phyloP scores from a whole-genome alignment of 2,797 vertebrate genomes.

The Pseudochromis fuscus region DNA sequence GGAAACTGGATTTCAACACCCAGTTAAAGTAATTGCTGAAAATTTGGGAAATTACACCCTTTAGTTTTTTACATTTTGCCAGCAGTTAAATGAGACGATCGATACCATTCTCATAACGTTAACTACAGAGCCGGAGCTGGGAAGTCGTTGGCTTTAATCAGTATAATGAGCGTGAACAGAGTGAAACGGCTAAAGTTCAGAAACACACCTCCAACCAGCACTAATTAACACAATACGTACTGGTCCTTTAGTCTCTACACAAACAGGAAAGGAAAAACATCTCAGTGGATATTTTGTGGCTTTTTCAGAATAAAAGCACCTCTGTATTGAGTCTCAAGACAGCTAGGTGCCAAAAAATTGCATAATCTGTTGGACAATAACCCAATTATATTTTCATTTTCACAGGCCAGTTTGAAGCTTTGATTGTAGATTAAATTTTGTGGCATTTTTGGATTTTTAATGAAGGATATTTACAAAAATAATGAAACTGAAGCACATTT shows the following conservation, averaged over 20 bases:
- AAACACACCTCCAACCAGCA: background rate
- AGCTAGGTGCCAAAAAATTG: too few relatives aligned
- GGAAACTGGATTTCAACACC: conserved; percentile 13
- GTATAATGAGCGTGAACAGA: background rate
- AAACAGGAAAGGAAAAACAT: background rate
- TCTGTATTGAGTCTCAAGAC: too few relatives aligned
- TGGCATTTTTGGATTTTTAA: too few relatives aligned
- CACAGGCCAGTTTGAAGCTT: too few relatives aligned
- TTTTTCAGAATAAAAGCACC: too few relatives aligned
- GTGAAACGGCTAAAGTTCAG: background rate
- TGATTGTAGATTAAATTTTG: too few relatives aligned
- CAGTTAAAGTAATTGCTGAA: background rate
- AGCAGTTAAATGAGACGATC: background rate
- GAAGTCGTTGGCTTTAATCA: conserved; percentile 5
- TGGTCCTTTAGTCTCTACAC: background rate
- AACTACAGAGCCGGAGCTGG: background rate
- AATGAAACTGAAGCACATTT: too few relatives aligned
- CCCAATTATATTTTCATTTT: too few relatives aligned
- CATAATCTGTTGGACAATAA: too few relatives aligned
- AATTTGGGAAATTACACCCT: background rate
- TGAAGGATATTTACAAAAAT: too few relatives aligned
- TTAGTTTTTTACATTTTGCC: background rate
- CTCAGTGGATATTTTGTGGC: too few relatives aligned
- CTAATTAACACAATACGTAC: background rate
- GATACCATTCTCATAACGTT: background rate